Base-by-base conservation (phyloP, 2,888 invertebrate species). In the Folsomia manolachei region DNA sequence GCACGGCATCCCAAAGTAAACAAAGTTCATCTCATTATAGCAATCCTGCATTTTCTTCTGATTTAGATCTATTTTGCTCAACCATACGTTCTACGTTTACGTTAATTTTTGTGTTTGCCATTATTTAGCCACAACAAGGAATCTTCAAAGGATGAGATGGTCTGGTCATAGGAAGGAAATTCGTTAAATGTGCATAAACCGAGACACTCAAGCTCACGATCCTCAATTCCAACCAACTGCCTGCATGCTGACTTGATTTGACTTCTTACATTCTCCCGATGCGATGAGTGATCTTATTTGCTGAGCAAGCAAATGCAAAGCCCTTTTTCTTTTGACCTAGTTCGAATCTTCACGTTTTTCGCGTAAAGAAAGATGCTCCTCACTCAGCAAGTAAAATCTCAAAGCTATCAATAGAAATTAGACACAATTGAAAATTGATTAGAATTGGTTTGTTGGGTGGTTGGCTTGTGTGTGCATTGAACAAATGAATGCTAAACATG, bases 251-350 rank as follows among this genome's bases (percentile, higher is more conserved):
- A n/a, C n/a, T 14, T 39, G 39, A 39, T 14, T 39, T 39, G 7
- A 39, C 27, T 27, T 64, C 64, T n/a, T n/a, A n/a, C 27, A 27
- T 66, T 66, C 65, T 66, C 52, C 65, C 65, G 65, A 66, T 56
- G 56, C 56, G 56, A 56, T 66, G 65, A 66, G 51, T 66, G 65
- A 66, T 66, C 65, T 66, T 64, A n/a, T 66, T n/a, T n/a, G n/a
- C n/a, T n/a, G n/a, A n/a, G n/a, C n/a, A n/a, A n/a, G n/a, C n/a
- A n/a, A n/a, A n/a, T 66, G 65, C 71, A 66, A 66, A 60, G 61
- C 71, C 71, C n/a, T 71, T 71, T 71, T 71, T 67, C 71, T 71
- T 71, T 71, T 71, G 71, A 71, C 71, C 71, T 71, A 71, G 71
- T 71, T 71, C 27, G 65, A 61, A 71, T 66, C 65, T 66, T 66